phyloP scores from a whole-genome alignment of 2,888 invertebrate genomes.

The Ashinkailepas kermadecensis region DNA sequence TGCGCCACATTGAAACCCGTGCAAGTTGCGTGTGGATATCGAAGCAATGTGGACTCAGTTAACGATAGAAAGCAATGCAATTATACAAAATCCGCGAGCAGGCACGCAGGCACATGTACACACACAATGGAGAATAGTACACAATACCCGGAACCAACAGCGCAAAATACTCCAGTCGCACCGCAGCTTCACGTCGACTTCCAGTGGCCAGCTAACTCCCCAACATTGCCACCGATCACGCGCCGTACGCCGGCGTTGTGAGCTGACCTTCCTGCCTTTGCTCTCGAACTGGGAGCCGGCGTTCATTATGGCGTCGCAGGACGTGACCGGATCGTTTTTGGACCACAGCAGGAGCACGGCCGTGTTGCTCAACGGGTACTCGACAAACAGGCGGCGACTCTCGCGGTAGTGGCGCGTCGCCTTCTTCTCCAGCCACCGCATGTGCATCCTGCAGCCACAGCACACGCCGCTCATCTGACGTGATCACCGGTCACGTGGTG shows the following conservation, averaged over 20 bases:
- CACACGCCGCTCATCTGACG: not conserved
- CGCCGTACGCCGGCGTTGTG: not conserved
- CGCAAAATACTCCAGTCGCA: too few relatives aligned
- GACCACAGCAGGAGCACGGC: not conserved
- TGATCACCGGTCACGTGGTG: too few relatives aligned
- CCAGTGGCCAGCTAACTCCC: too few relatives aligned
- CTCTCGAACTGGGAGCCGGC: not conserved
- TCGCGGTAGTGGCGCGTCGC: constrained; percentile 5
- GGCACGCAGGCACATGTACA: too few relatives aligned
- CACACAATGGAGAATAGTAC: too few relatives aligned
- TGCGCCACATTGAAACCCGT: too few relatives aligned
- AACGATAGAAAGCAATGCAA: too few relatives aligned
- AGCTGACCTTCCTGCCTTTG: not conserved
- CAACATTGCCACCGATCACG: not conserved
- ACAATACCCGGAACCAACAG: too few relatives aligned
- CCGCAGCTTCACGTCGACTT: too few relatives aligned
- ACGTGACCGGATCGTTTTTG: not conserved
- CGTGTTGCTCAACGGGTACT: not conserved
- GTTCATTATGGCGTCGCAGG: not conserved
- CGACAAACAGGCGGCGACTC: not conserved
- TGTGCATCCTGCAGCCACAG: not conserved
- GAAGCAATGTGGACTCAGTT: too few relatives aligned
- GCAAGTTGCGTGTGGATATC: too few relatives aligned
- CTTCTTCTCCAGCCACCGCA: not conserved
- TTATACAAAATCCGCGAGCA: too few relatives aligned